phyloP scores from a whole-genome alignment of 2,888 invertebrate species.

The Rhaphigaster nebulosa region DNA sequence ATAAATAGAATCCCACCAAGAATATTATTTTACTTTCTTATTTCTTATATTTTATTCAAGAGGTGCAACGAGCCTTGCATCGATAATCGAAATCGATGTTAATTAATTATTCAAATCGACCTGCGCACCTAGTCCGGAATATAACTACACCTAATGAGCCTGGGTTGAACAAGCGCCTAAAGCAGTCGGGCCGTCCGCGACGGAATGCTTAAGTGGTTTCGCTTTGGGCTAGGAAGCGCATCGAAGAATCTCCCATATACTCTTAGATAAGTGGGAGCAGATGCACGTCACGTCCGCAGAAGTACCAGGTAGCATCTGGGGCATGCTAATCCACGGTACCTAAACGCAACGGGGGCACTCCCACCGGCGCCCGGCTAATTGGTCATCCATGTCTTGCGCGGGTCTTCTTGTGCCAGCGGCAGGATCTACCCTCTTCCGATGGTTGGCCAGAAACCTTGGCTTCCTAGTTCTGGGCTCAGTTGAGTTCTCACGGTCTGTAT shows the following conservation, averaged over 20 bases:
- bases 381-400: slow-evolving; percentile 47
- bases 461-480: neutral
- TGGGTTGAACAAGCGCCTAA: neutral
- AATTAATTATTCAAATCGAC: slow-evolving; percentile 34
- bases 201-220: slow-evolving; percentile 44
- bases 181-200: neutral
- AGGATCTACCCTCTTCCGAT: neutral
- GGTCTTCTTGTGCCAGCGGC: slow-evolving; percentile 21
- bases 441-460: neutral
- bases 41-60: slow-evolving; percentile 25
- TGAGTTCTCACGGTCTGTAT: slow-evolving; percentile 2
- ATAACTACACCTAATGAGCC: slow-evolving; percentile 12
- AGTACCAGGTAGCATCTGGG: neutral
- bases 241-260: neutral
- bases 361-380: slow-evolving; percentile 43
- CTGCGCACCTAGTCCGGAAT: neutral
- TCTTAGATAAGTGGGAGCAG: neutral
- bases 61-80: neutral
- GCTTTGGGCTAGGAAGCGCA: slow-evolving; percentile 27
- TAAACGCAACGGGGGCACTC: neutral
- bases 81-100: slow-evolving; percentile 19
- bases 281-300: neutral
- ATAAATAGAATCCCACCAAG: neutral
- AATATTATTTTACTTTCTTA: slow-evolving; percentile 11
- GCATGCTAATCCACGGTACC: slow-evolving; percentile 36